A percentile compares a stretch with the other conserved stretches of the same genome.
phyloP scores from a whole-genome alignment of 2,113 vertebrate genomes.

The Alligator sinensis region DNA sequence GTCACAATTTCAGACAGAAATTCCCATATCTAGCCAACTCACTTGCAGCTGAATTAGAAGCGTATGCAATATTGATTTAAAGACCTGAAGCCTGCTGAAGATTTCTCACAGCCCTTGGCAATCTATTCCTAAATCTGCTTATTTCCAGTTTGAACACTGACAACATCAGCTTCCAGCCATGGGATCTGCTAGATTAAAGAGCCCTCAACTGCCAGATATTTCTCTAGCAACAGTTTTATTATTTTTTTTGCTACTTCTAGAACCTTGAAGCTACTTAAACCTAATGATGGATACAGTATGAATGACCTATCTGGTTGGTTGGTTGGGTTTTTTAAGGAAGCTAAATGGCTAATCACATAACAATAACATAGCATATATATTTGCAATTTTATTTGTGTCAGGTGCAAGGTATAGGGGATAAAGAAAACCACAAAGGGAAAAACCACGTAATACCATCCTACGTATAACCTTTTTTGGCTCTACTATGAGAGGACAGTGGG shows the following conservation, averaged over 20 bases:
- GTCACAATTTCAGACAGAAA: not conserved
- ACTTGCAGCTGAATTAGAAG: not conserved
- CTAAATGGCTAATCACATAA: not conserved
- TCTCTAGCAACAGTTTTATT: not conserved
- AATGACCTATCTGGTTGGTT: not conserved
- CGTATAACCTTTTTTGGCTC: not conserved
- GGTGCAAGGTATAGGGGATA: slow-evolving; percentile 22
- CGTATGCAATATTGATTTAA: not conserved
- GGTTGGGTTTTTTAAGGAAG: not conserved
- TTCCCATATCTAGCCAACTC: not conserved
- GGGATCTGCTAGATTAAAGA: not conserved
- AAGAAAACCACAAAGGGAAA: slow-evolving; percentile 50
- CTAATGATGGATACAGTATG: not conserved
- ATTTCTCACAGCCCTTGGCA: not conserved
- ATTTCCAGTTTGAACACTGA: not conserved
- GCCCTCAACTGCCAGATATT: not conserved
- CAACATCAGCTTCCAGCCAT: not conserved
- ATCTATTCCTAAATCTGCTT: not conserved
- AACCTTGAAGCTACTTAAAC: not conserved
- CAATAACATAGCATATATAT: not conserved
- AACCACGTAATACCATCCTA: slow-evolving; percentile 22
- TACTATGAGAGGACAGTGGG: slow-evolving; percentile 35
- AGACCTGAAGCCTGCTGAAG: not conserved
- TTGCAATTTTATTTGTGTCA: not conserved
- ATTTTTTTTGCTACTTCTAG: not conserved